These are phyloP conservation scores for Metaphire vulgaris DNA, from an alignment of 1,140 invertebrate genomes.

Conservation along the genomic window DNA sequence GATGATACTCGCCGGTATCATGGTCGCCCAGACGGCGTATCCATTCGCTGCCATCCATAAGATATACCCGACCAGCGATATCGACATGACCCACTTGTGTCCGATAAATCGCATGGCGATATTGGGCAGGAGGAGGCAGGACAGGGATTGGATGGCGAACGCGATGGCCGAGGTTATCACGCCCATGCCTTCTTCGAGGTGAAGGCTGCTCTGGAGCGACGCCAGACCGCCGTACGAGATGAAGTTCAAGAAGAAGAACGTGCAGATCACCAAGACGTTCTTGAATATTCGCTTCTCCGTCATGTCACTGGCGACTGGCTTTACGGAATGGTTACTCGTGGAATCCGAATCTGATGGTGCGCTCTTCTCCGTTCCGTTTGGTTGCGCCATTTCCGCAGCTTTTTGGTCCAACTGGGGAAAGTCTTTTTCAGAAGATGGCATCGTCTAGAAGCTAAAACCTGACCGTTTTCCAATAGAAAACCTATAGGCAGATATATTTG, in stretches of 20 bases:
- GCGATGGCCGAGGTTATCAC: background rate
- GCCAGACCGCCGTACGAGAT: background rate
- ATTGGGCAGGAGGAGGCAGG: background rate
- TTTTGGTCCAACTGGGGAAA: no score
- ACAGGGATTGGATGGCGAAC: background rate
- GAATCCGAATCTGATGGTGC: no score
- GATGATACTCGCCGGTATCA: slow-evolving; percentile 60
- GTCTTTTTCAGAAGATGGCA: no score
- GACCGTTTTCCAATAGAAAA: no score
- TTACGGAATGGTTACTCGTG: no score
- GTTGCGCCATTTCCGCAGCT: no score
- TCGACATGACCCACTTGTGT: background rate
- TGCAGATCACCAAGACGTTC: background rate
- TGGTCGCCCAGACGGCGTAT: slow-evolving; percentile 7
- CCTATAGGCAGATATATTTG: no score
- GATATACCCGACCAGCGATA: background rate
- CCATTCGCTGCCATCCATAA: slow-evolving; percentile 9
- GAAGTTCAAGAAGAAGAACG: slow-evolving; percentile 7
- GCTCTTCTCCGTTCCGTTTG: no score
- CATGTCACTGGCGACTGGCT: background rate
- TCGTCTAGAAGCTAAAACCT: no score
- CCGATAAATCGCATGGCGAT: background rate
- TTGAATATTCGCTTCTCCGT: background rate
- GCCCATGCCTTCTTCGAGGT: slow-evolving; percentile 7
- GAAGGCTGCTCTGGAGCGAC: slow-evolving; percentile 9